Percentiles rank a stretch among this genome's conserved stretches.
phyloP scores from a whole-genome alignment of 1,140 invertebrate genomes.

The Oncopodura yosiiana region DNA sequence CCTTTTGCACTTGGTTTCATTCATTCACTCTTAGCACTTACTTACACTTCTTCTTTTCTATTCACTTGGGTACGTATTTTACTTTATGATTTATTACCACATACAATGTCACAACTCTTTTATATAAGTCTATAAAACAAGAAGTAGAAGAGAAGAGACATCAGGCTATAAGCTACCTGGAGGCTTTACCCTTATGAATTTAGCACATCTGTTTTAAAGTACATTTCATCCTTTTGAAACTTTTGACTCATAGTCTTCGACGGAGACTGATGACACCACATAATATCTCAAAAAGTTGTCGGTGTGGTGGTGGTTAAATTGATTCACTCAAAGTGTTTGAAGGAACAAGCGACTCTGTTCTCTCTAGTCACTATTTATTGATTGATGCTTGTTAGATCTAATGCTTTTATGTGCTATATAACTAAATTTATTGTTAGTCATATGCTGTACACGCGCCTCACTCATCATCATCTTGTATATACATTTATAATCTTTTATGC shows the following conservation, averaged over 20 bases:
- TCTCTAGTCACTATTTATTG: slow-evolving; percentile 9
- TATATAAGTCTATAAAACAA: not conserved
- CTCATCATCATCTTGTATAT: not conserved
- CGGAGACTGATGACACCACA: slow-evolving; percentile 15
- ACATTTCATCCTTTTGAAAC: not conserved
- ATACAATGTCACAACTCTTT: not conserved
- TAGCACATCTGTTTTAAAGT: not conserved
- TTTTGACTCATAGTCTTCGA: not conserved
- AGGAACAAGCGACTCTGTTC: too few relatives aligned
- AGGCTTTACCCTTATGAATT: not conserved
- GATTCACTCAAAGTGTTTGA: slow-evolving; percentile 17
- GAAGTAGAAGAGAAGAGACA: not conserved
- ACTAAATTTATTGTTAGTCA: not conserved
- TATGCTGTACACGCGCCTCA: not conserved
- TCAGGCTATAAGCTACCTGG: not conserved
- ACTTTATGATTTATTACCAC: not conserved
- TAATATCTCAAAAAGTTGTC: slow-evolving; percentile 13
- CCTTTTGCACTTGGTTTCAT: slow-evolving; percentile 12
- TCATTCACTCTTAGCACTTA: slow-evolving; percentile 10
- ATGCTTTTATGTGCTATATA: not conserved
- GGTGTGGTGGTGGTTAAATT: slow-evolving; percentile 7
- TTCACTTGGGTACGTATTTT: not conserved
- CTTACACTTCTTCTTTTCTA: slow-evolving; percentile 1
- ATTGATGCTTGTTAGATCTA: slow-evolving; percentile 6
- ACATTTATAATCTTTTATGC: not conserved